These are phyloP conservation scores for Dolichomitus sp. DNA, from an alignment of 2,888 invertebrate genomes.

Conservation along the genomic window DNA sequence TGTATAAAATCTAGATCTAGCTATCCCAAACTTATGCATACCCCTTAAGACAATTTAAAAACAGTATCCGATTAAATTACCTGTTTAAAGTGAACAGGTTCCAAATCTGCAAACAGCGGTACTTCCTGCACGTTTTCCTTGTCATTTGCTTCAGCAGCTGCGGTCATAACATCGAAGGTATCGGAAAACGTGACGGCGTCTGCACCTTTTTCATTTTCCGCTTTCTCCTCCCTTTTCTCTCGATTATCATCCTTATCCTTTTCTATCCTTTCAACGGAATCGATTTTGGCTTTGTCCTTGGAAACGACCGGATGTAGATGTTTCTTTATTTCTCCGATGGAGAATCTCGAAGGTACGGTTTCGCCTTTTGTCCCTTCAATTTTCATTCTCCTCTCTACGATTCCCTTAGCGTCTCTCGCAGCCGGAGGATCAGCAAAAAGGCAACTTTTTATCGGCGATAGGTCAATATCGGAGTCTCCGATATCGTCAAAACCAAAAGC, in stretches of 20 bases:
- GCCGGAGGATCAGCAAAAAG: neutral
- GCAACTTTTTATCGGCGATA: conserved; percentile 40
- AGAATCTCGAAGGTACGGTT: conserved; percentile 66
- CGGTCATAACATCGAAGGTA: conserved; percentile 76
- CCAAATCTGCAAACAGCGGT: conserved; percentile 78
- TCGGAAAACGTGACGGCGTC: conserved; percentile 75
- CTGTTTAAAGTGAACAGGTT: conserved; percentile 78
- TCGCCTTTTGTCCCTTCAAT: neutral
- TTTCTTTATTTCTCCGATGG: conserved; percentile 70
- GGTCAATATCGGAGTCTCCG: conserved; percentile 15
- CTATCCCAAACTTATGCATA: no score
- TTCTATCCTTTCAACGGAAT: conserved; percentile 23
- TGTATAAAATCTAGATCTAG: no score
- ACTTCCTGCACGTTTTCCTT: conserved; percentile 55
- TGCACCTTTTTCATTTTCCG: conserved; percentile 33
- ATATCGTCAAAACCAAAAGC: conserved; percentile 80
- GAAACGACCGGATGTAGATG: conserved; percentile 53
- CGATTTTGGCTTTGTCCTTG: conserved; percentile 12
- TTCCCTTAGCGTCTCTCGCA: neutral
- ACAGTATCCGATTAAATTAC: conserved; percentile 64
- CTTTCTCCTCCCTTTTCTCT: neutral
- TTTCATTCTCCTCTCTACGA: neutral
- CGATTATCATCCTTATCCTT: conserved; percentile 35
- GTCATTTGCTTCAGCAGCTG: conserved; percentile 5
- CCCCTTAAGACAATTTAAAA: neutral